Base-by-base conservation (phyloP, 2,888 invertebrate species). In the Kryphioiulus occultus region DNA sequence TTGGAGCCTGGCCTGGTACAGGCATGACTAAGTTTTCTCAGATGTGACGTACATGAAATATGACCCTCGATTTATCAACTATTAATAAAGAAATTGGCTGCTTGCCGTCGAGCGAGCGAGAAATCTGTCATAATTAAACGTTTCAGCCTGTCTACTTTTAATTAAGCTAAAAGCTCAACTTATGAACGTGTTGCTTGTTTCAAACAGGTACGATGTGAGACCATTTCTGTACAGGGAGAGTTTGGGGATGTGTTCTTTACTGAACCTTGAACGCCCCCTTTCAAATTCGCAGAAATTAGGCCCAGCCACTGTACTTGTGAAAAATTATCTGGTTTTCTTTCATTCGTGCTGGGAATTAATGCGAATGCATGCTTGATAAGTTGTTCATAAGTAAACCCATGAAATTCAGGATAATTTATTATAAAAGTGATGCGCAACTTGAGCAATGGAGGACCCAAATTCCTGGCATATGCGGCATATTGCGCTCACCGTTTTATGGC, bases 51-150 rank as follows among this genome's bases (percentile, higher is more conserved):
- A 44, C 10, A 68, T 68, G 68, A 68, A 68, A 68, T 68, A 68
- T 26, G 68, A 68, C 68, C 68, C 22, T 22, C 22, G 10, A 68
- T 68, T 68, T 68, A 68, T 68, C 68, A 68, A 68, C 68, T 68
- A 68, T 68, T 68, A 68, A 68, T 68, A 68, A 68, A 68, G 68
- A 22, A 47, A 5, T 68, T 68, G 68, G 22, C 68, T 68, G 26
- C 68, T 22, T 68, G 68, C 22, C 22, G 68, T 26, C 26, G 22
- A 22, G 26, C 68, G 68, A 68, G 22, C 68, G 68, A 68, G 12
- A 68, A 68, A 68, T 68, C 68, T 68, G 68, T 68, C 68, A 68
- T 68, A 68, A 68, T 68, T 68, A 68, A 68, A 68, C 68, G 68
- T 26, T 68, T 9, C 9, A 68, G 68, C 22, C 68, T 68, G 68